Evolutionary conservation across 1,140 invertebrate species (phyloP).

Genomic region (Bombus impatiens): DNA sequence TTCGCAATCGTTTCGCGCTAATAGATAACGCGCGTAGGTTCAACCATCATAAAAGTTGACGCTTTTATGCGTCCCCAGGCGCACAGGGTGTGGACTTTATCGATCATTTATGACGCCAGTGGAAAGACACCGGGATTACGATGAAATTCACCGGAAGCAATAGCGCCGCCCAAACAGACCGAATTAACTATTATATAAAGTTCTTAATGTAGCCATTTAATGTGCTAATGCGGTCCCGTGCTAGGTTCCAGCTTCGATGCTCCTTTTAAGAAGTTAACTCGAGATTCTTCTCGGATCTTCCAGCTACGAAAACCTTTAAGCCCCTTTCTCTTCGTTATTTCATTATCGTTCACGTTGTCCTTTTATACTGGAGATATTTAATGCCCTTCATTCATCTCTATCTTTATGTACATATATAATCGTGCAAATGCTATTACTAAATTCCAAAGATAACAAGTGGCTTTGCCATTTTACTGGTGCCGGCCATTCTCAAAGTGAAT

Average conservation of each 20-base stretch:
- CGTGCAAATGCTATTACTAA: conserved; percentile 10
- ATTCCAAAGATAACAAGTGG: background rate
- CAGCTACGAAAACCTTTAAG: conserved; percentile 10
- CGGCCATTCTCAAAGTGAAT: conserved; percentile 8
- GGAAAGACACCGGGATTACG: conserved; percentile 3
- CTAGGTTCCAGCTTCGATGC: conserved; percentile 28
- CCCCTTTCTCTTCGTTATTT: conserved; percentile 10
- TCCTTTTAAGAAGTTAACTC: conserved; percentile 30
- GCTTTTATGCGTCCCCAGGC: background rate
- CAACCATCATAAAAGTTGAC: conserved; percentile 24
- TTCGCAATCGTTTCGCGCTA: background rate
- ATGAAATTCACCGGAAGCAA: conserved; percentile 51
- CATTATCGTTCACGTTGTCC: conserved; percentile 22
- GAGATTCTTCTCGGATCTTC: conserved; percentile 9
- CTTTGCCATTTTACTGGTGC: background rate
- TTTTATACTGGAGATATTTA: background rate
- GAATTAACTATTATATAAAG: conserved; percentile 43
- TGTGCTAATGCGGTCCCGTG: conserved; percentile 34
- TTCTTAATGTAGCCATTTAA: conserved; percentile 53
- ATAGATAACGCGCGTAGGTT: background rate
- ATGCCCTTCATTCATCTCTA: background rate
- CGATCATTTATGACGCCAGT: conserved; percentile 32
- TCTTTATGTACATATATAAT: background rate
- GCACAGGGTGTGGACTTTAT: conserved; percentile 28
- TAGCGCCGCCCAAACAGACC: conserved; percentile 13